Conservation (phyloP, 2,797 vertebrate genomes). For the Pristis pectinata region DNA sequence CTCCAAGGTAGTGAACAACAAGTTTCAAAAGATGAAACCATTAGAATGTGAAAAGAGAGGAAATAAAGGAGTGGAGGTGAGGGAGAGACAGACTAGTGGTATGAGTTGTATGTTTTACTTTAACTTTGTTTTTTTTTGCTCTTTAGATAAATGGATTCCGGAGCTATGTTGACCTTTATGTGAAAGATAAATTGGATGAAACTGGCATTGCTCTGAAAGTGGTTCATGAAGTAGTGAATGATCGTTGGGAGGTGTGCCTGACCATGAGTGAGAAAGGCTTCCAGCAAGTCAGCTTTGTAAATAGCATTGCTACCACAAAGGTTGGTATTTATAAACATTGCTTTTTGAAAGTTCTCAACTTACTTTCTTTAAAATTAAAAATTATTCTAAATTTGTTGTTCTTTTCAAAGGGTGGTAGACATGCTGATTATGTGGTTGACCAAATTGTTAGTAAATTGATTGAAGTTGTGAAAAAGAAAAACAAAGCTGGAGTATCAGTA, state of each 20-base stretch:
- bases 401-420: conserved; percentile 70
- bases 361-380: background rate
- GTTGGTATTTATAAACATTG: conserved; percentile 52
- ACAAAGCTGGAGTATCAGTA: conserved; percentile 82
- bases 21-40: background rate
- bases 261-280: conserved; percentile 83
- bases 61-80: background rate
- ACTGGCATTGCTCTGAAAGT: conserved; percentile 79
- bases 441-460: conserved; percentile 82
- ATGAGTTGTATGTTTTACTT: background rate
- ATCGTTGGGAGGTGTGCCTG: conserved; percentile 82
- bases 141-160: conserved; percentile 76
- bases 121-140: conserved; percentile 32
- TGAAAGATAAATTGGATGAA: conserved; percentile 84
- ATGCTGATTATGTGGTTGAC: conserved; percentile 81
- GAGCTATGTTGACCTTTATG: conserved; percentile 83
- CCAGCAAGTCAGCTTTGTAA: conserved; percentile 86
- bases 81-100: background rate
- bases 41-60: background rate
- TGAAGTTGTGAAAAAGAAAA: conserved; percentile 87
- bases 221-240: conserved; percentile 76
- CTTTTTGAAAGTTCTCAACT: background rate
- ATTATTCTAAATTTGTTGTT: background rate
- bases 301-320: conserved; percentile 87
- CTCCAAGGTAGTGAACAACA: background rate